Evolutionary conservation across 2,797 vertebrate genomes (phyloP), one percentile per base, ranked within the genome.

Genomic region (Macroramphosus scolopax): DNA sequence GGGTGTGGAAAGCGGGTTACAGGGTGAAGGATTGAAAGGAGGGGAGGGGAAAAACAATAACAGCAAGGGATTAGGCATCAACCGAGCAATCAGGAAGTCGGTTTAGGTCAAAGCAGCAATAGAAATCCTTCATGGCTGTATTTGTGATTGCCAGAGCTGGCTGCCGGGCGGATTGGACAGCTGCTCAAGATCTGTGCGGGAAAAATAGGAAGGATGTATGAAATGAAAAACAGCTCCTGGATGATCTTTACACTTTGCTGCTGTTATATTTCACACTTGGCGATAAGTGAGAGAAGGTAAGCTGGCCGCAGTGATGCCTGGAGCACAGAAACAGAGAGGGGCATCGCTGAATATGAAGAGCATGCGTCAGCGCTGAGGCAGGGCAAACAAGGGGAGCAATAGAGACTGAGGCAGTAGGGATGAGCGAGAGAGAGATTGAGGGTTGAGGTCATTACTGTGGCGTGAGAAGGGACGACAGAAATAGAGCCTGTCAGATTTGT

Each of bases 11-110:
- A 80, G 42, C 22, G 8, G 61, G 74, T 65, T 63, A 61, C 30
- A 51, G 51, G 41, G 46, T 55, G 62, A 64, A 37, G 43, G 55
- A 51, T 32, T 47, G 45, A 61, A 42, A 53, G 59, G 51, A 53
- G 41, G 58, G 45, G 46, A 43, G 37, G 29, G 32, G 15, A 17
- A 6, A 14, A 62, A 63, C 40, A 61, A 82, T 14, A 69, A 60
- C 70, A 77, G 54, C 50, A 16, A 67, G 66, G 80, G 86, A 88
- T 90, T 86, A 86, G 68, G 60, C 73, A 70, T 77, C 42, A 50
- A 32, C 54, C 22, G 51, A 82, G 76, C 74, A 68, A 63, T 70
- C 62, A 56, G 62, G 13, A 70, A 62, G 60, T 70, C 52, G 48
- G 31, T 80, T 76, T 59, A 67, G 64, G 51, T 70, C 65, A 75